Conservation (phyloP, 37 sponge, comb jelly and placozoan species). For the Agelas oroides region DNA sequence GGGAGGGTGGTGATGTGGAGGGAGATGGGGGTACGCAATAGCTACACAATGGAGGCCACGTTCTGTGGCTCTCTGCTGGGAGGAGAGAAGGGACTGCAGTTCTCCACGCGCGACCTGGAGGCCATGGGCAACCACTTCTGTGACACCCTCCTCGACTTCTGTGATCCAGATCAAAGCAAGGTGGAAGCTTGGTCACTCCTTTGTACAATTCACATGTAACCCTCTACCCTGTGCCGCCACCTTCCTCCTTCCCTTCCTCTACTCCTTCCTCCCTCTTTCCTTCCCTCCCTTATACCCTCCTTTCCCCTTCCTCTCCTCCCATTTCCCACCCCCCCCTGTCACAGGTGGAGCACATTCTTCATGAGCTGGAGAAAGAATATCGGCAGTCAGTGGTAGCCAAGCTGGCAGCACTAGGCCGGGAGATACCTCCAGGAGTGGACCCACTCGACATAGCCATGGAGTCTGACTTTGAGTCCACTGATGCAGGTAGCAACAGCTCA, state of each 20-base stretch:
- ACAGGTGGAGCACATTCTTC: slow-evolving; percentile 61
- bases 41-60: slow-evolving; percentile 97
- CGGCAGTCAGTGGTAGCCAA: slow-evolving; percentile 33
- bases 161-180: slow-evolving; percentile 95
- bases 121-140: slow-evolving; percentile 94
- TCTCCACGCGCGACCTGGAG: slow-evolving; percentile 87
- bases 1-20: slow-evolving; percentile 97
- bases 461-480: slow-evolving; percentile 43
- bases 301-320: too few species aligned
- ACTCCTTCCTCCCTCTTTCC: too few species aligned
- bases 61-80: slow-evolving; percentile 89
- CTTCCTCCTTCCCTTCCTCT: too few species aligned
- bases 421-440: slow-evolving; percentile 74
- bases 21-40: slow-evolving; percentile 92
- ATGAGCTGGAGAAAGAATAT: slow-evolving; percentile 63
- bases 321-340: not conserved
- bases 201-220: not conserved
- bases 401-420: slow-evolving; percentile 49
- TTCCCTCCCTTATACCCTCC: too few species aligned
- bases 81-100: slow-evolving; percentile 62
- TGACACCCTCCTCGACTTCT: slow-evolving; percentile 98
- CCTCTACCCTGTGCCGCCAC: not conserved
- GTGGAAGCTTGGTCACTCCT: too few species aligned
- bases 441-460: slow-evolving; percentile 72
- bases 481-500: slow-evolving; percentile 89